Evolutionary conservation across 2,797 vertebrate genomes (phyloP).

Genomic region (Sciaenops ocellatus): DNA sequence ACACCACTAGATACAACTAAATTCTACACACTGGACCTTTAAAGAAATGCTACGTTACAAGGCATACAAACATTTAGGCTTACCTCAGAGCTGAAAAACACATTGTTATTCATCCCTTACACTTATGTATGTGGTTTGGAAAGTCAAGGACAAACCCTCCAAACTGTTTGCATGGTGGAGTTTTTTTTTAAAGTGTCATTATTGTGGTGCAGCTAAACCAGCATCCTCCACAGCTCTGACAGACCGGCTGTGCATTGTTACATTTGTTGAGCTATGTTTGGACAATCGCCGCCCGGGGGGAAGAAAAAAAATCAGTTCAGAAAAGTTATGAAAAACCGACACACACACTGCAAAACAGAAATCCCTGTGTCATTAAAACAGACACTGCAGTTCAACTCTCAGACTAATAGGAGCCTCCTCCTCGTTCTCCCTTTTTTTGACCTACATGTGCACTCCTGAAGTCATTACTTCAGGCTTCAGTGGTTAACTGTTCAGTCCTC

Average conservation of each 20-base stretch:
- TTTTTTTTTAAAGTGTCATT: background rate
- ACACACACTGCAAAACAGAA: background rate
- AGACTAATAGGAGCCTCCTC: constrained; percentile 12
- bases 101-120: background rate
- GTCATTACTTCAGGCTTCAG: constrained; percentile 58
- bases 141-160: background rate
- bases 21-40: too few species aligned
- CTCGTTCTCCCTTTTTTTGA: constrained; percentile 40
- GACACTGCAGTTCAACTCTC: constrained; percentile 17
- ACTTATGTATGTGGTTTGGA: background rate
- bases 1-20: too few species aligned
- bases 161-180: constrained; percentile 4
- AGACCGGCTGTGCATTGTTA: background rate
- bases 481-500: constrained; percentile 35
- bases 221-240: background rate
- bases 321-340: background rate
- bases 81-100: background rate
- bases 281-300: too few species aligned
- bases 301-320: background rate
- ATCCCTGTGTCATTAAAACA: constrained; percentile 35
- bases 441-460: constrained; percentile 55
- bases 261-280: background rate
- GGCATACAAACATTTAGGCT: background rate
- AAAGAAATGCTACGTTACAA: background rate
- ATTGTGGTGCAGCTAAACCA: background rate